These are phyloP conservation scores for Hydra vulgaris DNA, from an alignment of 30 jellyfish, hydroid and myxozoan genomes.

Conservation along the genomic window DNA sequence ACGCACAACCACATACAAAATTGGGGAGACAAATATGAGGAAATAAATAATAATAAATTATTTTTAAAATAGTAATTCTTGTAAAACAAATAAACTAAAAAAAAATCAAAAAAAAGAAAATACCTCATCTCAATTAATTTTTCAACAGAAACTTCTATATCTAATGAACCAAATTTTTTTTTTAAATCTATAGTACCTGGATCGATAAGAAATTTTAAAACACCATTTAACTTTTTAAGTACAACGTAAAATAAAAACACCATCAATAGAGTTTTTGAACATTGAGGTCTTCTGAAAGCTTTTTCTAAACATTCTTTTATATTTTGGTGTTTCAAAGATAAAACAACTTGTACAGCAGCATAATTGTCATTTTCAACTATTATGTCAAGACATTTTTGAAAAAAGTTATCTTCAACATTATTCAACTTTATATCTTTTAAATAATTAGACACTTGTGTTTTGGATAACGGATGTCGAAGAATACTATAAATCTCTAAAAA, in stretches of 20 bases:
- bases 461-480: background rate
- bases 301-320: slow-evolving; percentile 33
- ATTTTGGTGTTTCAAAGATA: slow-evolving; percentile 44
- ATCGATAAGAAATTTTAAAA: slow-evolving; percentile 50
- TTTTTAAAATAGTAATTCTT: background rate
- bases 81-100: too few relatives aligned
- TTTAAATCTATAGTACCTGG: slow-evolving; percentile 46
- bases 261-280: slow-evolving; percentile 14
- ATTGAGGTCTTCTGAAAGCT: slow-evolving; percentile 24
- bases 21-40: too few relatives aligned
- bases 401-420: slow-evolving; percentile 12
- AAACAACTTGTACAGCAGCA: slow-evolving; percentile 46
- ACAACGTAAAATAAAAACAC: background rate
- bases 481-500: background rate
- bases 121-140: background rate
- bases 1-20: too few relatives aligned
- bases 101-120: too few relatives aligned
- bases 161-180: background rate
- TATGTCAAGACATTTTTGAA: slow-evolving; percentile 45
- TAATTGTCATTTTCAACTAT: slow-evolving; percentile 42
- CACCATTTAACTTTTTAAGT: slow-evolving; percentile 40
- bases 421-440: background rate
- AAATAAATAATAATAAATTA: too few relatives aligned
- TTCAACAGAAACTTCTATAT: background rate
- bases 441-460: background rate